phyloP scores from a whole-genome alignment of 2,113 vertebrate genomes.

The Microcebus lehilahytsara region DNA sequence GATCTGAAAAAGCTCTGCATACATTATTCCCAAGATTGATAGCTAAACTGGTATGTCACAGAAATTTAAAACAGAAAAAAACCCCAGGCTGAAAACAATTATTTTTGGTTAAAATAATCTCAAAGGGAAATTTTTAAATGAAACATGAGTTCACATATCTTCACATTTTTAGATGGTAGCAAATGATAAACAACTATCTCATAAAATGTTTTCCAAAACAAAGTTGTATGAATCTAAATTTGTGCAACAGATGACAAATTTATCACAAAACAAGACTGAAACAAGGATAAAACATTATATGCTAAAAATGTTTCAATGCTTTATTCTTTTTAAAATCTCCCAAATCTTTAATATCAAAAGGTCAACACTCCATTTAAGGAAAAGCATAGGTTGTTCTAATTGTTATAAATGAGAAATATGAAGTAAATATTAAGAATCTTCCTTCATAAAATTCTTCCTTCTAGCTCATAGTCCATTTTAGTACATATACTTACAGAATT shows the following conservation, averaged over 20 bases:
- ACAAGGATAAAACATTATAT: not conserved
- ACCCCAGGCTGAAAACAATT: not conserved
- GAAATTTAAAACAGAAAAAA: not conserved
- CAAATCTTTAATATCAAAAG: not conserved
- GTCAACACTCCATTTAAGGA: not conserved
- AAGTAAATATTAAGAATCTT: not conserved
- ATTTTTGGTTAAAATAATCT: not conserved
- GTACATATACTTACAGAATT: not conserved
- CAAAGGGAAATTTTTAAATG: not conserved
- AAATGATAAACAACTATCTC: slow-evolving; percentile 13
- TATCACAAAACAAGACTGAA: not conserved
- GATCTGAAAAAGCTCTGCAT: not conserved
- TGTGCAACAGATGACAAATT: not conserved
- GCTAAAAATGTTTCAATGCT: not conserved
- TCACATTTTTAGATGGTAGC: not conserved
- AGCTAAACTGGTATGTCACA: not conserved
- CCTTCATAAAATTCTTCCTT: not conserved
- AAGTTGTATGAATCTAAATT: not conserved
- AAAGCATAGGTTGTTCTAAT: not conserved
- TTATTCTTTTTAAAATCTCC: not conserved
- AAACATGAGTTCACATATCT: not conserved
- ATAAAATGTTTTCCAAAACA: slow-evolving; percentile 11
- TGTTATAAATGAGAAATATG: not conserved
- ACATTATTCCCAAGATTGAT: not conserved
- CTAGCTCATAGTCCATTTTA: not conserved